Evolutionary conservation across 2,797 vertebrate genomes (phyloP), one percentile per base, ranked within the genome.

Genomic region (Hapalemur alaotrensis): DNA sequence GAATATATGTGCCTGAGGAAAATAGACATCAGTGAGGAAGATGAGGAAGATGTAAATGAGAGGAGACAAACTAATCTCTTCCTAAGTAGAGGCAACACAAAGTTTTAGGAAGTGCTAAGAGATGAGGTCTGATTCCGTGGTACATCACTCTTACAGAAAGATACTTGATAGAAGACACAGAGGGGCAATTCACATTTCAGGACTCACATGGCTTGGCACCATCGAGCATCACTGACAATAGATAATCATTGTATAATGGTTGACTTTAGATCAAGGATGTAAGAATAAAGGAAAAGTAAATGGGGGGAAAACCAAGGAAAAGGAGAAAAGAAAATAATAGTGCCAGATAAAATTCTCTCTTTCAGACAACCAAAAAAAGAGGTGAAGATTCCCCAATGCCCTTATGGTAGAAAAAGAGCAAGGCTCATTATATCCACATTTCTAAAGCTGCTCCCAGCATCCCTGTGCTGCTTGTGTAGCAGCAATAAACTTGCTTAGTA

Each of bases 401-500:
- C 18, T 69, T 43, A 15, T 28, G 23, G 20, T 10, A 59, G 43
- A 70, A 89, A 70, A 63, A 43, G 23, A 87, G 8, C 14, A 48
- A 75, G 4, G 8, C 43, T 95, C 41, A 65, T 78, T 83, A 69
- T 57, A 69, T 32, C 10, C 43, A 57, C 13, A 73, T 67, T 93
- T 82, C 35, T 54, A 17, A 83, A 46, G 32, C 28, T 80, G 23
- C 23, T 38, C 35, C 15, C 25, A 80, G 57, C 63, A 76, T 83
- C 46, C 30, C 32, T 17, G 10, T 5, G n/a, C 46, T 82, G 43
- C 75, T 59, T 63, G 22, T 46, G 2, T 23, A 80, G 43, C 65
- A 83, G 50, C 30, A 32, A 22, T 73, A 79, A 73, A 73, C 38
- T 88, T 89, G 59, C n/a, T 81, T 65, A 35, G 28, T 38, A 95